Percentiles rank a stretch among this genome's conserved stretches.
Conservation (phyloP, 64 coral and sea anemone genomes). For the Astreopora myriophthalma region DNA sequence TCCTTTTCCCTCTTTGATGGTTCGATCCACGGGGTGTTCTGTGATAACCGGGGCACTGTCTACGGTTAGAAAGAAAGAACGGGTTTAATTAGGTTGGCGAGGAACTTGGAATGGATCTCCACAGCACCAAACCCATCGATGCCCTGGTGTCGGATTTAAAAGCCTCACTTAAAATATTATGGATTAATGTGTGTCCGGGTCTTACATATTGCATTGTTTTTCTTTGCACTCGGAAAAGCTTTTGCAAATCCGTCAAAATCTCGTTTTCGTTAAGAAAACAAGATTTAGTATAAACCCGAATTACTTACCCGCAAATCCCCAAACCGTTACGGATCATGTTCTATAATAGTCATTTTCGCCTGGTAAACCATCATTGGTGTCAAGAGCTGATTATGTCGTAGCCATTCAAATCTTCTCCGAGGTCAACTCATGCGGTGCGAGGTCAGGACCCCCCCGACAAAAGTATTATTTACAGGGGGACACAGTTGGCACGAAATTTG, state of each 20-base stretch:
- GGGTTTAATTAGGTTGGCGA: background rate
- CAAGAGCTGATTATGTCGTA: too few relatives aligned
- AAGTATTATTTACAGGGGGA: too few relatives aligned
- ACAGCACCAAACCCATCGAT: too few relatives aligned
- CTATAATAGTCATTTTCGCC: too few relatives aligned
- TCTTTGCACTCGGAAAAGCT: background rate
- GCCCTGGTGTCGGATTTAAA: too few relatives aligned
- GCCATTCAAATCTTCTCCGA: too few relatives aligned
- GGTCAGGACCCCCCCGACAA: too few relatives aligned
- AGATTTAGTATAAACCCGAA: background rate
- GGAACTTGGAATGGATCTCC: background rate
- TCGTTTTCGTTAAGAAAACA: background rate
- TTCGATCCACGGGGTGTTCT: background rate
- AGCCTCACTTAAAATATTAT: too few relatives aligned
- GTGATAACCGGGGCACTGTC: background rate
- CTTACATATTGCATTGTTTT: background rate
- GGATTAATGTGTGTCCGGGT: background rate
- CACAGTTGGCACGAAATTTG: too few relatives aligned
- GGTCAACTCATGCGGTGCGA: too few relatives aligned
- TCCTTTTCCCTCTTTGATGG: slow-evolving; percentile 22
- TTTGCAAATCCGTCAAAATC: background rate
- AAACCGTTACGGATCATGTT: too few relatives aligned
- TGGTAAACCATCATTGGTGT: too few relatives aligned
- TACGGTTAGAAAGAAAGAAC: background rate
- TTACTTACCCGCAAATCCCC: background rate